phyloP scores from a whole-genome alignment of 2,797 vertebrate genomes.

The Pelochelys cantorii region DNA sequence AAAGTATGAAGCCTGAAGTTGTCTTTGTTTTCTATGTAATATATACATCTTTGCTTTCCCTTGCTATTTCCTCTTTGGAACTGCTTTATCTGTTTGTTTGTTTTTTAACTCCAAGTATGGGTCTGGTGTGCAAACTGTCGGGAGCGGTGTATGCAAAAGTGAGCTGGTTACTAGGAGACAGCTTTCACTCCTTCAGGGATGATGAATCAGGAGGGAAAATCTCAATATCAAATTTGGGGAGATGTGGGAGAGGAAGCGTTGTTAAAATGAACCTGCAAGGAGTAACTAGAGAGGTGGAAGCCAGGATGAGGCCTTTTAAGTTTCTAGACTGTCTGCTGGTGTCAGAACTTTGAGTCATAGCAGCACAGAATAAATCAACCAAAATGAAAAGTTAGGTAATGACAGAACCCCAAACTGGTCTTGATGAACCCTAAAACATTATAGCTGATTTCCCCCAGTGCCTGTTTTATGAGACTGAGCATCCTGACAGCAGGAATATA shows the following conservation, averaged over 20 bases:
- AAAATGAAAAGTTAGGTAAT: background rate
- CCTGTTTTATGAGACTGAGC: background rate
- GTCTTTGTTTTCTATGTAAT: background rate
- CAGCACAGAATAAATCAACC: background rate
- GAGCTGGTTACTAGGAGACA: background rate
- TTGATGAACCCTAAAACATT: background rate
- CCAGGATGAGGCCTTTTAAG: background rate
- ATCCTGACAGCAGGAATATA: background rate
- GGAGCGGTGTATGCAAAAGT: background rate
- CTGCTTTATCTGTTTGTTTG: background rate
- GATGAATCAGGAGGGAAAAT: background rate
- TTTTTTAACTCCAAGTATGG: background rate
- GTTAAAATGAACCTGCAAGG: background rate
- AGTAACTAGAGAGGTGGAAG: background rate
- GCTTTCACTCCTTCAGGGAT: background rate
- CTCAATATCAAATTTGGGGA: background rate
- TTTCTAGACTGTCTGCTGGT: background rate
- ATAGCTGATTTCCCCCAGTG: background rate
- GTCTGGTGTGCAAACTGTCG: background rate
- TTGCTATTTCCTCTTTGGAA: background rate
- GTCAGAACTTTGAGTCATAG: background rate
- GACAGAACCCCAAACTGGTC: background rate
- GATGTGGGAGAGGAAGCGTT: background rate
- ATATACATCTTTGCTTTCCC: background rate
- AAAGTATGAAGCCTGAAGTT: background rate